These are phyloP conservation scores for Daubentonia madagascariensis DNA, from an alignment of 2,113 vertebrate species.

Conservation along the genomic window DNA sequence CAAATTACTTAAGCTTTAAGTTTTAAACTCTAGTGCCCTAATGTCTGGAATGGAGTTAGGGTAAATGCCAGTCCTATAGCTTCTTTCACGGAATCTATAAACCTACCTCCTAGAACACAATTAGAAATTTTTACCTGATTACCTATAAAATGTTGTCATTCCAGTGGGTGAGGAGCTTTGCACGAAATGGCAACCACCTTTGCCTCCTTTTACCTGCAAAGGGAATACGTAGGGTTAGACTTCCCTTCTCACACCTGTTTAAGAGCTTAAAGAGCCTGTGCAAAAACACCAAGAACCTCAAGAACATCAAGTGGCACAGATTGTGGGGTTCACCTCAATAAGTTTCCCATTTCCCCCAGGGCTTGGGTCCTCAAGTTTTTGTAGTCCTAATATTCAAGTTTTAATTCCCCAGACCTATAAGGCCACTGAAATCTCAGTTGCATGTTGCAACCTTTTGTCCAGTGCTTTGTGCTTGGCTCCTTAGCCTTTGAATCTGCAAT, in stretches of 20 bases:
- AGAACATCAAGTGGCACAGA: not conserved
- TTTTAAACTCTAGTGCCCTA: not conserved
- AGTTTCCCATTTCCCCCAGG: not conserved
- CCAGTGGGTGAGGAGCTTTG: rapidly evolving
- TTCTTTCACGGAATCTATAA: not conserved
- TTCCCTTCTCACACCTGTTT: not conserved
- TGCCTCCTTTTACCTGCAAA: not conserved
- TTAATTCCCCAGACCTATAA: not conserved
- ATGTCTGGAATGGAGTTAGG: not conserved
- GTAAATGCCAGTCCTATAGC: not conserved
- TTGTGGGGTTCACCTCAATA: not conserved
- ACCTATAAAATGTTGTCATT: not conserved
- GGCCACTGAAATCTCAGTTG: not conserved
- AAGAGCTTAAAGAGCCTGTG: not conserved
- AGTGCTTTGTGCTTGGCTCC: not conserved
- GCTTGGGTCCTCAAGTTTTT: not conserved
- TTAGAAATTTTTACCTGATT: not conserved
- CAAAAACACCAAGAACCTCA: not conserved
- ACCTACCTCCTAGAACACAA: not conserved
- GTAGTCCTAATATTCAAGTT: not conserved
- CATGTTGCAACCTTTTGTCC: not conserved
- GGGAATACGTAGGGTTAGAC: not conserved
- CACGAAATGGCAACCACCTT: not conserved
- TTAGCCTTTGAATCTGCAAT: not conserved
- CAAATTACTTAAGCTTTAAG: not conserved